These are phyloP conservation scores for Platerodrilus igneus DNA, from an alignment of 2,888 invertebrate species.

Conservation along the genomic window DNA sequence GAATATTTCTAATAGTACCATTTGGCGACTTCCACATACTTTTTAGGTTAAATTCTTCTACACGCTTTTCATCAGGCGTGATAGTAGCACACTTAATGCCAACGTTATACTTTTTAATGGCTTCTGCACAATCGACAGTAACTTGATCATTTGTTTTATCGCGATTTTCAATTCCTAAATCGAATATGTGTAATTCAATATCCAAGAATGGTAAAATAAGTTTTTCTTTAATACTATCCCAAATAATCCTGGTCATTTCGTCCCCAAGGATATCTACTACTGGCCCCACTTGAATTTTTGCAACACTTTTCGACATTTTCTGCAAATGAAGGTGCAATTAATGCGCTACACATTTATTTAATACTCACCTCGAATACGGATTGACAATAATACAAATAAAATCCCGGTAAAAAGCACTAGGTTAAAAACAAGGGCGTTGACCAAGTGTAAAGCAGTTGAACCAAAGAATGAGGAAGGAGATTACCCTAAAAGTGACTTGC, in stretches of 20 bases:
- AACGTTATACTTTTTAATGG: conserved; percentile 94
- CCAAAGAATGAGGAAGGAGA: too few species aligned
- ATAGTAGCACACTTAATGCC: conserved; percentile 99
- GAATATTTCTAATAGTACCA: conserved; percentile 82
- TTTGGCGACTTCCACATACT: conserved; percentile 91
- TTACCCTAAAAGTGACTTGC: too few species aligned
- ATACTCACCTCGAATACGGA: background rate
- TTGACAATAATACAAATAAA: too few species aligned
- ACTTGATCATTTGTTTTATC: conserved; percentile 94
- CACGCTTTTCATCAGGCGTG: conserved; percentile 94
- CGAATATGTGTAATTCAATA: conserved; percentile 88
- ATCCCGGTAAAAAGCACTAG: too few species aligned
- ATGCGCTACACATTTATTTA: background rate
- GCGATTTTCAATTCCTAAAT: conserved; percentile 91
- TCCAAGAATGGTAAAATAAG: conserved; percentile 94
- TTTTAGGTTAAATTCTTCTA: conserved; percentile 83
- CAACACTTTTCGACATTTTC: too few species aligned
- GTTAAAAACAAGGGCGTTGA: too few species aligned
- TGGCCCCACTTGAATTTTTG: conserved; percentile 75
- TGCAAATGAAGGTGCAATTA: background rate
- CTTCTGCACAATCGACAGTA: conserved; percentile 94
- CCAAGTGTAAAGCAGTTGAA: too few species aligned
- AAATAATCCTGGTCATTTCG: conserved; percentile 96
- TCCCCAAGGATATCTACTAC: conserved; percentile 92
- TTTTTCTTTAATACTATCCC: conserved; percentile 97